Percentiles rank a stretch among this genome's conserved stretches.
Evolutionary conservation across 2,113 vertebrate genomes (phyloP).

Genomic region (Choloepus hoffmanni): DNA sequence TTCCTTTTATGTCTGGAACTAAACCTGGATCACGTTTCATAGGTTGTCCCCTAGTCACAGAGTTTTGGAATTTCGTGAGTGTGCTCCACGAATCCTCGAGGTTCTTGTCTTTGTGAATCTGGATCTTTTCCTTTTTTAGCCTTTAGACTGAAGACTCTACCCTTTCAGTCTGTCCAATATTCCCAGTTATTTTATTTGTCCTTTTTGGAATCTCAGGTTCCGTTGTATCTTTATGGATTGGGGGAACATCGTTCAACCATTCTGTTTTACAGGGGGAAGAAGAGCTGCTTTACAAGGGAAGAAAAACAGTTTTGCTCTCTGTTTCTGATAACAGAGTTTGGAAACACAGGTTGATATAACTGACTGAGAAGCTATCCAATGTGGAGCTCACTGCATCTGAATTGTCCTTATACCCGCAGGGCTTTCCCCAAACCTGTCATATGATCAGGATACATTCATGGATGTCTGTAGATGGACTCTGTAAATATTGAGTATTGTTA

Average conservation of each 20-base stretch:
- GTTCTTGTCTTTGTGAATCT: not conserved
- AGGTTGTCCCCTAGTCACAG: not conserved
- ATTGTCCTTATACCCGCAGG: not conserved
- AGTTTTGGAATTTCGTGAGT: constrained; percentile 42
- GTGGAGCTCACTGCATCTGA: rapidly evolving
- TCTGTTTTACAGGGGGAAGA: not conserved
- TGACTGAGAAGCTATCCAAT: not conserved
- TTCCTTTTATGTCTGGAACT: constrained; percentile 75
- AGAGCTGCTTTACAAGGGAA: not conserved
- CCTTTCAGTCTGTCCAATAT: not conserved
- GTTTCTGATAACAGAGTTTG: not conserved
- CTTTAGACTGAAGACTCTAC: not conserved
- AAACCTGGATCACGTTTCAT: constrained; percentile 69
- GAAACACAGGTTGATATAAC: not conserved
- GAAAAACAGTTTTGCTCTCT: constrained; percentile 13
- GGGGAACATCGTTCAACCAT: not conserved
- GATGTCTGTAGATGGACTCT: too few relatives aligned
- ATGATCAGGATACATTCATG: not conserved
- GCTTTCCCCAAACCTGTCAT: not conserved
- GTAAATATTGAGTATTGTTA: not conserved
- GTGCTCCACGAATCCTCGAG: not conserved
- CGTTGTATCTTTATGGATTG: not conserved
- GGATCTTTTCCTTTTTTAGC: not conserved
- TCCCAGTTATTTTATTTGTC: not conserved
- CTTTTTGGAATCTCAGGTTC: not conserved